Evolutionary conservation across 2,888 invertebrate genomes (phyloP).

Genomic region (Thereva nobilitata): DNA sequence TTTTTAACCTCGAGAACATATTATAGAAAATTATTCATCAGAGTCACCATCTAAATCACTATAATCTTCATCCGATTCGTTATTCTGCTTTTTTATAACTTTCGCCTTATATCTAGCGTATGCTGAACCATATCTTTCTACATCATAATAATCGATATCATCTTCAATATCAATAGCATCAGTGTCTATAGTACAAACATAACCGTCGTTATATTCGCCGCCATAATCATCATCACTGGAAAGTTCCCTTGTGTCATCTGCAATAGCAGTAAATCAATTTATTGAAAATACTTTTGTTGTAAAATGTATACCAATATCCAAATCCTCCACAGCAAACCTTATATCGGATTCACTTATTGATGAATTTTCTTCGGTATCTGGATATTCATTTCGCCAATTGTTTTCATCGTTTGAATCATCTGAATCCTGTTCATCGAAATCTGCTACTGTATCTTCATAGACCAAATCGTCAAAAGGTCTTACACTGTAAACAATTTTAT

Average conservation of each 20-base stretch:
- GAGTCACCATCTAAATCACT: conserved; percentile 36
- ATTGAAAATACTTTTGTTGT: neutral
- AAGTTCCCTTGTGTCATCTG: conserved; percentile 46
- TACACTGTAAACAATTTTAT: neutral
- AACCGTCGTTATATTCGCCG: conserved; percentile 50
- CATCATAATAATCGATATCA: conserved; percentile 61
- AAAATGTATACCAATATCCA: conserved; percentile 50
- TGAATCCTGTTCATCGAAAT: conserved; percentile 58
- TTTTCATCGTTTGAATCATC: conserved; percentile 80
- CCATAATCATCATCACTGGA: conserved; percentile 45
- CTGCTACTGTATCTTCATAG: conserved; percentile 52
- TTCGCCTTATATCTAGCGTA: conserved; percentile 71
- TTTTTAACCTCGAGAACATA: too few species aligned
- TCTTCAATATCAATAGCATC: conserved; percentile 54
- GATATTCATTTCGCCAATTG: conserved; percentile 78
- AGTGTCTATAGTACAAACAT: conserved; percentile 56
- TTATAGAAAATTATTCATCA: conserved; percentile 19
- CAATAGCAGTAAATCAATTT: neutral
- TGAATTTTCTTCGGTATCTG: conserved; percentile 67
- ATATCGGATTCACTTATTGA: conserved; percentile 67
- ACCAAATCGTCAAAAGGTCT: conserved; percentile 50
- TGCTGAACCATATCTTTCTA: conserved; percentile 65
- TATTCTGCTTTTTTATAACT: conserved; percentile 48
- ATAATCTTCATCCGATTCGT: conserved; percentile 37
- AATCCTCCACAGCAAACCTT: conserved; percentile 62